phyloP scores from a whole-genome alignment of 2,888 invertebrate genomes.

The Tachina grossa region DNA sequence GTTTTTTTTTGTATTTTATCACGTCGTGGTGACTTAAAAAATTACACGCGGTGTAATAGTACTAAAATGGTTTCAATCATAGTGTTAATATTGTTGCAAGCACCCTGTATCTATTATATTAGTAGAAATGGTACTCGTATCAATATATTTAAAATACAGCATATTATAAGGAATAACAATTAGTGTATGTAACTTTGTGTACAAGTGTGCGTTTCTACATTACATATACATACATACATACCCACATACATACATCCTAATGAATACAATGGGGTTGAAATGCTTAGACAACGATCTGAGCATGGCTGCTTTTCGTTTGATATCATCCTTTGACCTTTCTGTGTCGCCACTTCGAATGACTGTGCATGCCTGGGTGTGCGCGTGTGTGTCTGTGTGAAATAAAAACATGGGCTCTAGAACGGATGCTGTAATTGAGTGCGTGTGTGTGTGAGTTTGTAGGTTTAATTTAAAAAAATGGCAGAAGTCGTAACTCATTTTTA shows the following conservation, averaged over 20 bases:
- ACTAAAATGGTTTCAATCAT: background rate
- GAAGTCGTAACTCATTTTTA: slow-evolving; percentile 82
- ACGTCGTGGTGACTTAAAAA: too few species aligned
- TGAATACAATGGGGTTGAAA: slow-evolving; percentile 67
- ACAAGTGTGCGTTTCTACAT: slow-evolving; percentile 13
- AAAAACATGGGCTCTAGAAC: slow-evolving; percentile 40
- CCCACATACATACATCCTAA: slow-evolving; percentile 26
- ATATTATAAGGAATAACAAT: slow-evolving; percentile 48
- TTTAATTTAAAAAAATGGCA: slow-evolving; percentile 79
- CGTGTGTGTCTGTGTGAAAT: slow-evolving; percentile 9
- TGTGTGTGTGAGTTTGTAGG: slow-evolving; percentile 66
- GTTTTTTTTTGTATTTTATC: too few species aligned
- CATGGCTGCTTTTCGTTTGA: slow-evolving; percentile 72
- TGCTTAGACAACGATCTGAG: slow-evolving; percentile 27
- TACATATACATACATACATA: background rate
- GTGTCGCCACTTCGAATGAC: slow-evolving; percentile 71
- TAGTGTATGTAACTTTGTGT: slow-evolving; percentile 9
- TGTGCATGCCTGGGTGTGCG: background rate
- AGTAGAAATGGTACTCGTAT: slow-evolving; percentile 35
- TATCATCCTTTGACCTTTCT: slow-evolving; percentile 71
- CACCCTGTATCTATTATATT: slow-evolving; percentile 35
- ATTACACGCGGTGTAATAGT: too few species aligned
- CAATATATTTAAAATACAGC: slow-evolving; percentile 34
- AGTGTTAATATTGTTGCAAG: background rate
- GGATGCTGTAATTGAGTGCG: slow-evolving; percentile 60